Percentiles rank a stretch among this genome's conserved stretches.
phyloP scores from a whole-genome alignment of 2,113 vertebrate species.

The Chlorodrepanis virens region DNA sequence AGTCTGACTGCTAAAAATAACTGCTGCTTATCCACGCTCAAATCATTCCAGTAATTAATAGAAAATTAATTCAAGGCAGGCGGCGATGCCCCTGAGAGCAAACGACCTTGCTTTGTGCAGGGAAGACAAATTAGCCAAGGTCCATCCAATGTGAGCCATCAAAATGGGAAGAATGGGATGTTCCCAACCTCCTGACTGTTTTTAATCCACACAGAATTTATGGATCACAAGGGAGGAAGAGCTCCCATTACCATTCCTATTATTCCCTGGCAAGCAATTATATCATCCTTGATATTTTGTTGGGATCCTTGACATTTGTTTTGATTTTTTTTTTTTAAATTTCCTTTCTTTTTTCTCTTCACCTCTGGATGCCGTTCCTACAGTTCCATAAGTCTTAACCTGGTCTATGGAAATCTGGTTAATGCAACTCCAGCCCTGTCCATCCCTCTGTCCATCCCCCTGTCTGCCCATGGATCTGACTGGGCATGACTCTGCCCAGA shows the following conservation, averaged over 20 bases:
- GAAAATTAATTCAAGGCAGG: constrained; percentile 43
- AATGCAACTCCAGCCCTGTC: background rate
- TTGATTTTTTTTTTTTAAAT: background rate
- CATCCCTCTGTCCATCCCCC: background rate
- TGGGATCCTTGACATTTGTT: background rate
- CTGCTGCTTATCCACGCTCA: constrained; percentile 17
- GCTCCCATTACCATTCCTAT: background rate
- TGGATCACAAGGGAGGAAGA: background rate
- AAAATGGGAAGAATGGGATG: background rate
- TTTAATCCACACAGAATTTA: background rate
- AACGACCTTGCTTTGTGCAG: background rate
- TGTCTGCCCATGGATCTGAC: fast-evolving
- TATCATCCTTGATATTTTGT: background rate
- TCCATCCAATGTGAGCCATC: constrained; percentile 20
- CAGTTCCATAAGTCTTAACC: background rate
- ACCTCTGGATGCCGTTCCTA: background rate
- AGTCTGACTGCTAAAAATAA: constrained; percentile 19
- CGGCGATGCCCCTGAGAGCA: background rate
- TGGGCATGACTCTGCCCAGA: background rate
- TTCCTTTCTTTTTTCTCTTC: background rate
- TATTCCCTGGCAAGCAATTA: background rate
- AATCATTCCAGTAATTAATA: constrained; percentile 51
- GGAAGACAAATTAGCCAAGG: constrained; percentile 20
- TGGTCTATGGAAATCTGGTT: fast-evolving
- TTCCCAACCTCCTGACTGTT: background rate